These are phyloP conservation scores for Sycobia sp. DNA, from an alignment of 1,140 invertebrate species.

Conservation along the genomic window DNA sequence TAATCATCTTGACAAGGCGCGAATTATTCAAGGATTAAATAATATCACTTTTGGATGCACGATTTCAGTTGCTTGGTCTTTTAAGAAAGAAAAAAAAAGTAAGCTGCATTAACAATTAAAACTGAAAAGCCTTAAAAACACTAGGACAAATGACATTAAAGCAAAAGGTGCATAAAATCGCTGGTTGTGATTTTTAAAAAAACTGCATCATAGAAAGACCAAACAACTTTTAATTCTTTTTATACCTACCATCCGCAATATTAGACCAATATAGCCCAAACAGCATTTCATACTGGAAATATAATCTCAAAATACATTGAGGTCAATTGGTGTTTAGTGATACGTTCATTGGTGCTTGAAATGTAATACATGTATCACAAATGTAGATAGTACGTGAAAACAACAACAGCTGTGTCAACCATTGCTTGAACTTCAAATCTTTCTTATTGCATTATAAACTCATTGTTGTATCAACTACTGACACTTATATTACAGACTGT, in stretches of 20 bases:
- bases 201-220: constrained; percentile 47
- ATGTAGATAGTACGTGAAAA: constrained; percentile 59
- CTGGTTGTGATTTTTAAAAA: constrained; percentile 17
- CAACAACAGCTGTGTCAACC: constrained; percentile 58
- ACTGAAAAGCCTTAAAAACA: constrained; percentile 21
- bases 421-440: constrained; percentile 58
- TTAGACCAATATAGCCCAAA: constrained; percentile 51
- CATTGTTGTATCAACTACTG: constrained; percentile 59
- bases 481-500: constrained; percentile 57
- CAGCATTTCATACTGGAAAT: constrained; percentile 51
- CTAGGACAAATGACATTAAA: constrained; percentile 8
- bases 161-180: constrained; percentile 21
- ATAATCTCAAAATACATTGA: constrained; percentile 60
- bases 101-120: constrained; percentile 15
- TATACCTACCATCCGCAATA: constrained; percentile 60
- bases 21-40: constrained; percentile 27
- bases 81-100: constrained; percentile 3
- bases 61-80: constrained; percentile 55
- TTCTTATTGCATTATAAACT: constrained; percentile 60
- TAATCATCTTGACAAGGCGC: constrained; percentile 51
- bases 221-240: constrained; percentile 54
- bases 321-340: constrained; percentile 52
- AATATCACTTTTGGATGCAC: constrained; percentile 30
- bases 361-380: constrained; percentile 56
- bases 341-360: constrained; percentile 55